Conservation (phyloP, 2,113 vertebrate genomes). For the Tyrannus savana region DNA sequence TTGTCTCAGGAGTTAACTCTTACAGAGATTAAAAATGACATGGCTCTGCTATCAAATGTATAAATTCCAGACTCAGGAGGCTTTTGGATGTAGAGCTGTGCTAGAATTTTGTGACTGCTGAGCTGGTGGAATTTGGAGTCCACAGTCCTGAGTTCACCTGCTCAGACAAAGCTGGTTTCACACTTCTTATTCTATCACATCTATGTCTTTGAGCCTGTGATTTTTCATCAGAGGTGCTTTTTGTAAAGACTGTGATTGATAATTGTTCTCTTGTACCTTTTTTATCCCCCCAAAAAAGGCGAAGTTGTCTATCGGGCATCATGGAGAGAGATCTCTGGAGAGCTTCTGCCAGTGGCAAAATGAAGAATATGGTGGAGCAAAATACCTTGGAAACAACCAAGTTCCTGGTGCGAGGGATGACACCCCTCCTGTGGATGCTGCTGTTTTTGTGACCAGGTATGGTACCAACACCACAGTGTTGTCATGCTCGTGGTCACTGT, state of each 20-base stretch:
- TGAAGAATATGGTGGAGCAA: slow-evolving; percentile 86
- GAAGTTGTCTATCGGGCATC: slow-evolving; percentile 89
- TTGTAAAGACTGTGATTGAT: not conserved
- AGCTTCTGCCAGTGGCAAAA: slow-evolving; percentile 98
- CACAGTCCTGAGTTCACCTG: not conserved
- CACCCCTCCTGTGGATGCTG: slow-evolving; percentile 86
- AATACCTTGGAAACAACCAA: slow-evolving; percentile 90
- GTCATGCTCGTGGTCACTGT: not conserved
- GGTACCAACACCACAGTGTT: not conserved
- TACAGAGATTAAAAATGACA: not conserved
- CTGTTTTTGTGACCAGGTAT: slow-evolving; percentile 96
- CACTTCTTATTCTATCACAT: not conserved
- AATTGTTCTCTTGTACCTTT: not conserved
- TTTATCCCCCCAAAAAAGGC: slow-evolving; percentile 72
- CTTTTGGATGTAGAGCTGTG: not conserved
- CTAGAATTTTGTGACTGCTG: not conserved
- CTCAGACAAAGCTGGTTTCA: not conserved
- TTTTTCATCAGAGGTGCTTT: not conserved
- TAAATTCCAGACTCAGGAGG: not conserved
- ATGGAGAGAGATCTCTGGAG: slow-evolving; percentile 92
- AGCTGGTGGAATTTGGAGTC: not conserved
- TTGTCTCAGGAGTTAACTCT: not conserved
- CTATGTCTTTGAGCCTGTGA: not conserved
- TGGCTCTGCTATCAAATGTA: not conserved
- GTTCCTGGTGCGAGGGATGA: slow-evolving; percentile 89